phyloP scores from a whole-genome alignment of 2,888 invertebrate species.

The Thalpophila matura region DNA sequence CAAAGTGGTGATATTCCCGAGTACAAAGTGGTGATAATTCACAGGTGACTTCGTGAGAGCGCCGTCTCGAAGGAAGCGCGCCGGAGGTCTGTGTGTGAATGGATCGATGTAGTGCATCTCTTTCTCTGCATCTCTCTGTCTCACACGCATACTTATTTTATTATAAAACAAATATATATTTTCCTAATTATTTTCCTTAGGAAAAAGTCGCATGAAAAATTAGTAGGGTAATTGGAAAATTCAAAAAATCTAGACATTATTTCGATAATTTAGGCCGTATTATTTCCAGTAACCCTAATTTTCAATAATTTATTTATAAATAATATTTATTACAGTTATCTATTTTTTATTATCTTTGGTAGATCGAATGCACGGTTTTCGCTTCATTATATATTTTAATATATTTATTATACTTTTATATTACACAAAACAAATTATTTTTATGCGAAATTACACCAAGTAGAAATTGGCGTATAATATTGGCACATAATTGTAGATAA shows the following conservation, averaged over 20 bases:
- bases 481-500: conserved; percentile 49
- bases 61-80: conserved; percentile 82
- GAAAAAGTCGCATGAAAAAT: conserved; percentile 52
- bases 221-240: conserved; percentile 55
- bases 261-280: conserved; percentile 33
- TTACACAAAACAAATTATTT: conserved; percentile 39
- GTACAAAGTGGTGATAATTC: conserved; percentile 81
- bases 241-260: conserved; percentile 11
- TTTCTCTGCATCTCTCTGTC: conserved; percentile 87
- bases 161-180: conserved; percentile 48
- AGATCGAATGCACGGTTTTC: conserved; percentile 74
- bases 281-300: conserved; percentile 64
- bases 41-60: conserved; percentile 90
- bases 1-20: conserved; percentile 43
- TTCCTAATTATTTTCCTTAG: conserved; percentile 42
- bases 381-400: conserved; percentile 61
- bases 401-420: conserved; percentile 55
- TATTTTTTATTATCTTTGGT: conserved; percentile 53
- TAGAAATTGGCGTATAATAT: conserved; percentile 59
- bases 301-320: conserved; percentile 44
- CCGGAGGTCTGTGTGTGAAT: conserved; percentile 88
- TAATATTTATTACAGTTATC: conserved; percentile 35
- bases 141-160: conserved; percentile 82
- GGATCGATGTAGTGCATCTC: conserved; percentile 89
- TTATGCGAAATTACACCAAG: conserved; percentile 45